Percentiles rank a stretch among this genome's conserved stretches.
phyloP scores from a whole-genome alignment of 1,140 invertebrate genomes.

The Heliconius nattereri region DNA sequence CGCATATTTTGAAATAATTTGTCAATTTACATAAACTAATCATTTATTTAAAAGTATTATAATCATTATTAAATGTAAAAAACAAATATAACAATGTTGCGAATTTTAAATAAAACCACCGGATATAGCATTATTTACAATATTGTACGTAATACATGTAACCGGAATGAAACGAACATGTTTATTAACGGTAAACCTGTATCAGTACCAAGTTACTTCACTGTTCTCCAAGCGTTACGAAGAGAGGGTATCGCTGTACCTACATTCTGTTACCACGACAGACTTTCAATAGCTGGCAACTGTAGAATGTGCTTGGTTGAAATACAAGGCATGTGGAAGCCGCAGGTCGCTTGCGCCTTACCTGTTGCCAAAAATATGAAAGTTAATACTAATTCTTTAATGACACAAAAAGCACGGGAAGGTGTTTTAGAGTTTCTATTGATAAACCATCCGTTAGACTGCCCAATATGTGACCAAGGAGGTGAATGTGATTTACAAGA shows the following conservation, averaged over 20 bases:
- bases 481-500: slow-evolving; percentile 99
- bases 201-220: slow-evolving; percentile 63
- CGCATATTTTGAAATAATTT: not conserved
- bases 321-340: slow-evolving; percentile 87
- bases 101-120: not conserved
- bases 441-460: slow-evolving; percentile 99
- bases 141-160: not conserved
- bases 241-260: slow-evolving; percentile 55
- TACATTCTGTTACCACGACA: slow-evolving; percentile 83
- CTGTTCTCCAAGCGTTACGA: slow-evolving; percentile 62
- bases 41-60: not conserved
- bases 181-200: slow-evolving; percentile 66
- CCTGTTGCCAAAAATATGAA: slow-evolving; percentile 88
- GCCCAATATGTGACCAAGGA: slow-evolving; percentile 99
- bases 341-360: slow-evolving; percentile 90
- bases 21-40: not conserved
- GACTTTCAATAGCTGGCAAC: slow-evolving; percentile 90
- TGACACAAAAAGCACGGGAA: slow-evolving; percentile 89
- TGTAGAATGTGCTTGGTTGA: slow-evolving; percentile 91
- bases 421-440: slow-evolving; percentile 99
- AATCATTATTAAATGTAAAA: not conserved
- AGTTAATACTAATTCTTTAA: slow-evolving; percentile 86
- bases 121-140: not conserved
- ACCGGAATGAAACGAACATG: slow-evolving; percentile 42
- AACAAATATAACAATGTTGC: not conserved